A percentile compares a stretch with the other conserved stretches of the same genome.
Evolutionary conservation across 2,797 vertebrate genomes (phyloP).

Genomic region (Trachurus trachurus): DNA sequence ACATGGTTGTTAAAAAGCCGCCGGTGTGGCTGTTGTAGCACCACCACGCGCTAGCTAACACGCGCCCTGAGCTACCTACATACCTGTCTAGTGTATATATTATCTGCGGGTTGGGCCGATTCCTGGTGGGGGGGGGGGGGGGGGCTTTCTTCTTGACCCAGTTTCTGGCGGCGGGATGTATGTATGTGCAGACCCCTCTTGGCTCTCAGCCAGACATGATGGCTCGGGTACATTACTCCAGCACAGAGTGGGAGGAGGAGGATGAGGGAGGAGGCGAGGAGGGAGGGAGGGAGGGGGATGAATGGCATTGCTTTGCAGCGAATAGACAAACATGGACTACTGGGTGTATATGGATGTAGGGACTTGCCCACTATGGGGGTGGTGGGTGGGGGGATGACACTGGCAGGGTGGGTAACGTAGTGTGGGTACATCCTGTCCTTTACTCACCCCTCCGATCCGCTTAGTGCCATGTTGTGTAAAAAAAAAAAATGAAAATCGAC

Average conservation of each 20-base stretch:
- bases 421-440: constrained; percentile 55
- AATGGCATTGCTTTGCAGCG: constrained; percentile 38
- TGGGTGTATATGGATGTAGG: background rate
- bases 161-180: constrained; percentile 51
- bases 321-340: constrained; percentile 18
- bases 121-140: background rate
- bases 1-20: accelerated
- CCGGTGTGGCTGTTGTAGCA: constrained; percentile 25
- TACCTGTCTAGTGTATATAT: background rate
- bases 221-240: constrained; percentile 7
- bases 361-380: background rate
- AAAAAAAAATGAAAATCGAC: background rate
- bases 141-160: constrained; percentile 42
- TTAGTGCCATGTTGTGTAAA: background rate
- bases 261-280: too few relatives aligned
- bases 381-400: background rate
- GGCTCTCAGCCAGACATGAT: constrained; percentile 49
- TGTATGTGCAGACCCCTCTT: constrained; percentile 11
- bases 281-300: background rate
- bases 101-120: background rate
- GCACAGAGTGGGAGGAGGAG: background rate
- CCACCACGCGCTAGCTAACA: constrained; percentile 46
- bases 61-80: background rate
- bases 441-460: background rate
- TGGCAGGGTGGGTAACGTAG: constrained; percentile 3